Percentiles rank a stretch among this genome's conserved stretches.
Evolutionary conservation across 2,888 invertebrate genomes (phyloP).

Genomic region (Ormyrus pomaceus): DNA sequence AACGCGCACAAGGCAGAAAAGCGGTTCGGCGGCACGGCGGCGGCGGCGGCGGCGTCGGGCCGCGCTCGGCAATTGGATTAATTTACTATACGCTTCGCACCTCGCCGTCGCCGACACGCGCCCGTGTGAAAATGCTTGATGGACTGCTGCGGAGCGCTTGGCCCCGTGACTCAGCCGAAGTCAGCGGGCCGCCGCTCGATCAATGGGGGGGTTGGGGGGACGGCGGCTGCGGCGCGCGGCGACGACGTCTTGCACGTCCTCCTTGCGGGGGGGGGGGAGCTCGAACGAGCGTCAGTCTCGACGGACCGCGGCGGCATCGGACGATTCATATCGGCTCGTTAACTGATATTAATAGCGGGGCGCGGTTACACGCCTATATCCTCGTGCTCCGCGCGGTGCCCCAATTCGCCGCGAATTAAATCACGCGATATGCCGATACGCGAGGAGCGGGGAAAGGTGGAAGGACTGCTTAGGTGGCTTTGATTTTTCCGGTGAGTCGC

Average conservation of each 20-base stretch:
- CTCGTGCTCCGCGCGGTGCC: conserved; percentile 40
- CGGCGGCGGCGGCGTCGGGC: no score
- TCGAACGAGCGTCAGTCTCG: no score
- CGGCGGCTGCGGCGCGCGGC: not conserved
- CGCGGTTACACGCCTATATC: conserved; percentile 64
- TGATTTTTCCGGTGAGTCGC: no score
- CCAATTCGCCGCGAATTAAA: conserved; percentile 73
- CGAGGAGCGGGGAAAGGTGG: not conserved
- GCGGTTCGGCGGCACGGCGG: no score
- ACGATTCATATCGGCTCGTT: conserved; percentile 75
- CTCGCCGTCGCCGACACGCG: conserved; percentile 11
- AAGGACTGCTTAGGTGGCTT: no score
- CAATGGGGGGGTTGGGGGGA: conserved; percentile 39
- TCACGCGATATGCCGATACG: conserved; percentile 62
- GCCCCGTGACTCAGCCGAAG: conserved; percentile 61
- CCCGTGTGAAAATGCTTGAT: conserved; percentile 61
- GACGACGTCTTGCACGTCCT: conserved; percentile 1
- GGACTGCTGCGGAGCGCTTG: conserved; percentile 23
- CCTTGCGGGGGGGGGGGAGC: not conserved
- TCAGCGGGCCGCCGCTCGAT: conserved; percentile 35
- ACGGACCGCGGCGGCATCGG: conserved; percentile 47
- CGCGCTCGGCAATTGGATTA: conserved; percentile 19
- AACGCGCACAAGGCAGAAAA: no score
- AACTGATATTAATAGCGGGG: conserved; percentile 76
- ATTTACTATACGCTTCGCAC: conserved; percentile 31